Evolutionary conservation across 1,140 invertebrate genomes (phyloP), one percentile per base, ranked within the genome.

Genomic region (Heliothis virescens): DNA sequence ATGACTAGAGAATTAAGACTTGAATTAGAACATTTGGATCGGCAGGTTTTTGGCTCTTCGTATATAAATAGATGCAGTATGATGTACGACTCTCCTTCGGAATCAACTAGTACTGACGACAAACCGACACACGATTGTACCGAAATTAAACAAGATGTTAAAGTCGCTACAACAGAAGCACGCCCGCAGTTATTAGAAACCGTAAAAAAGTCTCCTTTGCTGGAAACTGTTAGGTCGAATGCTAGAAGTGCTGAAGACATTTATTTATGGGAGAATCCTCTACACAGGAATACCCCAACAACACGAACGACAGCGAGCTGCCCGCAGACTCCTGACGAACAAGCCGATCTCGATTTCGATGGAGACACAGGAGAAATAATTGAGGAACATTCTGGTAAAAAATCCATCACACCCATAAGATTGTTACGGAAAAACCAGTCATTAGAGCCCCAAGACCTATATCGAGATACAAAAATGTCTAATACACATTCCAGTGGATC

Each of bases 1-100:
- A 97, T 98, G 92, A 98, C 97, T 1, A 95, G 97, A 86, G 97
- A 98, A 91, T 93, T 98, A 83, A 95, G 97, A 86, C 94, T 98
- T 60, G 97, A 98, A 92, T 88, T 98, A 29, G 97, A 98, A 88
- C 97, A 97, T 89, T 94, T 98, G 79, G 97, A 98, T 92, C 95
- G 97, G 18, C 97, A 98, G 93, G 96, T 98, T 1, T 97, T 97
- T 87, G 96, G 96, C 3, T 90, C 93, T 86, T 87, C 95, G 85
- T 93, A 92, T 79, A 82, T 91, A 1, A 93, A 90, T 79, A 80
- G 90, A 26, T 91, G 90, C 63, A 90, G 90, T 71, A 87, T 91
- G 79, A 87, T 90, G 63, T 92, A 88, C 75, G 93, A 95, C 79
- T 93, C 92, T 53, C 90, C 92, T 13, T 94, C 92, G 16, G 94